Evolutionary conservation across 2,797 vertebrate genomes (phyloP), one percentile per base, ranked within the genome.

Genomic region (Bucorvus abyssinicus): DNA sequence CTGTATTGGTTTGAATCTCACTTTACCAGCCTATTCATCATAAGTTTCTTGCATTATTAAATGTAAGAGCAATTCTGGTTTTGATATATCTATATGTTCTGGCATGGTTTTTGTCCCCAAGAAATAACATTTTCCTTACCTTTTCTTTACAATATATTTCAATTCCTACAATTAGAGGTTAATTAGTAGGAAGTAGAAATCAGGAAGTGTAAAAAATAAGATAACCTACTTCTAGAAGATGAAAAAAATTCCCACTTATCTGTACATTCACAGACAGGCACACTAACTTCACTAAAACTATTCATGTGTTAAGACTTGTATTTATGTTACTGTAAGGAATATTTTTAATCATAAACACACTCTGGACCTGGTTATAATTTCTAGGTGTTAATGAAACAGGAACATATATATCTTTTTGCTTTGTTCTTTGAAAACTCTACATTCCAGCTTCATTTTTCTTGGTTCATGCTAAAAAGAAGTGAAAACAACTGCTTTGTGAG

Each of bases 21-120:
- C 69, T 92, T 92, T 96, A 95, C 22, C 94, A 74, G 70, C 53
- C 14, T 57, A 75, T 77, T 14, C 76, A 76, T 69, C 40, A 45
- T 14, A 95, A 71, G 14, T 92, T 97, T 92, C 18, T 93, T 68
- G 63, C 44, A 5, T 61, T 93, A 24, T 57, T 95, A 60, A 93
- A 94, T 40, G 11, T 92, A 83, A 93, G 27, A 7, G 63, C 27
- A 42, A 22, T 65, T 24, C 63, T 97, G 24, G 30, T 93, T 74
- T 44, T 93, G 50, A 73, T 80, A 47, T 64, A 65, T 8, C 26
- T 97, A 1, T 89, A 93, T 20, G 23, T 78, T 21, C 8, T 93
- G 12, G 23, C 20, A 6, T 91, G 85, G 90, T 50, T 93, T 47
- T 88, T 67, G 32, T 9, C 6, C 12, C 67, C 19, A 94, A 89